phyloP scores from a whole-genome alignment of 2,113 vertebrate species.

The Pholis gunnellus region DNA sequence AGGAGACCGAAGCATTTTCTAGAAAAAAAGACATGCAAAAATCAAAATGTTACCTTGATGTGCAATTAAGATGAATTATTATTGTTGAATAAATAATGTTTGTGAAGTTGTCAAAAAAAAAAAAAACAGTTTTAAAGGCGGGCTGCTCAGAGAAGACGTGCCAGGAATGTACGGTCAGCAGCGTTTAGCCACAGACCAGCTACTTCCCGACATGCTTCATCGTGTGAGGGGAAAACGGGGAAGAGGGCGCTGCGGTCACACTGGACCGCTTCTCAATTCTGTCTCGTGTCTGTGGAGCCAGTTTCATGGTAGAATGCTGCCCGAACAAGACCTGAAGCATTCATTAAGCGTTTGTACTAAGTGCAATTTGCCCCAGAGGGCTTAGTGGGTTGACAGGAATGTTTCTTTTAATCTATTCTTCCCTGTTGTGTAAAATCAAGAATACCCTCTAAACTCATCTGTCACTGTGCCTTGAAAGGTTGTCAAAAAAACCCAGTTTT shows the following conservation, averaged over 20 bases:
- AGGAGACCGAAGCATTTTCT: neutral
- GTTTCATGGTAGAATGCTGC: conserved; percentile 45
- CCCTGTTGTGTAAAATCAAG: conserved; percentile 42
- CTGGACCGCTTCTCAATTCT: conserved; percentile 44
- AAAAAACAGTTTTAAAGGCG: neutral
- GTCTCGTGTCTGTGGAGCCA: conserved; percentile 31
- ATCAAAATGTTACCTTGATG: conserved; percentile 25
- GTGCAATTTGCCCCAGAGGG: conserved; percentile 52
- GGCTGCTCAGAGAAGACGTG: conserved; percentile 31
- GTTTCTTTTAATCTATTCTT: conserved; percentile 58
- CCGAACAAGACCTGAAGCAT: conserved; percentile 69
- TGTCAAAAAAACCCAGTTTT: neutral
- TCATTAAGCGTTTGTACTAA: conserved; percentile 51
- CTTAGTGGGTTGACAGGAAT: conserved; percentile 32
- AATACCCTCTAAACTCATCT: conserved; percentile 19
- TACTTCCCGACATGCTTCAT: conserved; percentile 50
- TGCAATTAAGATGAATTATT: conserved; percentile 55
- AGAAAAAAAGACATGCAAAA: conserved; percentile 14
- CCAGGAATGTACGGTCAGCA: conserved; percentile 53
- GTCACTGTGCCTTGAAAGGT: conserved; percentile 54
- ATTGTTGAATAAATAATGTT: conserved; percentile 22
- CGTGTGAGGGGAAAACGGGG: conserved; percentile 43
- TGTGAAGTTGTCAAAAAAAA: conserved; percentile 9
- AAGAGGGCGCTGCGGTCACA: conserved; percentile 28
- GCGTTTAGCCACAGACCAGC: conserved; percentile 23